phyloP scores from a whole-genome alignment of 2,888 invertebrate species.

The Drosophila melanocephala region DNA sequence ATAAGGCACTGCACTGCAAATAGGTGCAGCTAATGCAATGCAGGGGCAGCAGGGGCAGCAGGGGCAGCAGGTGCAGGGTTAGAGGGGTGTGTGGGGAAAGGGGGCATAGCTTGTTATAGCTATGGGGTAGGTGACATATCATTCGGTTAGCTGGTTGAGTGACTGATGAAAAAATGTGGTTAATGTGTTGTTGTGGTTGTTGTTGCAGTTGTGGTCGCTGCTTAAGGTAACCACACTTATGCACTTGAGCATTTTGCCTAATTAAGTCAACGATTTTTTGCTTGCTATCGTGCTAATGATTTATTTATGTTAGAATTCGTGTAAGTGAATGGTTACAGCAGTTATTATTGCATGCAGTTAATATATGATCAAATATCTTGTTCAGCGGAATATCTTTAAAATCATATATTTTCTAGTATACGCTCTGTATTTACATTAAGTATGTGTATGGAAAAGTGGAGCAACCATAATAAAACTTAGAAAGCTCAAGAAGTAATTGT shows the following conservation, averaged over 20 bases:
- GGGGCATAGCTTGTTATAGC: neutral
- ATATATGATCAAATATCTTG: neutral
- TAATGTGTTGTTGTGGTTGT: conserved; percentile 29
- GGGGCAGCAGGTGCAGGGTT: neutral
- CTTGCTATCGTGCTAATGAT: conserved; percentile 11
- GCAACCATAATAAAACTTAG: neutral
- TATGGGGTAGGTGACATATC: conserved; percentile 33
- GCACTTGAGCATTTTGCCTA: conserved; percentile 72
- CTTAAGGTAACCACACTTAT: conserved; percentile 49
- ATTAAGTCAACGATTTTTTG: conserved; percentile 62
- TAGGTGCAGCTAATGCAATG: neutral
- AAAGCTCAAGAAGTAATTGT: neutral
- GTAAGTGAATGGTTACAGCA: conserved; percentile 45
- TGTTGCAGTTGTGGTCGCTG: conserved; percentile 23
- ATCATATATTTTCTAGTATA: neutral
- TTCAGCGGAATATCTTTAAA: neutral
- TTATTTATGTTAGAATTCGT: conserved; percentile 40
- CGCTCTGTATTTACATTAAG: neutral
- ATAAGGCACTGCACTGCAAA: conserved; percentile 32
- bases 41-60: too few species aligned
- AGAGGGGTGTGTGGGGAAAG: neutral
- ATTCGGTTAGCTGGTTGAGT: conserved; percentile 33
- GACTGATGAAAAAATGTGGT: conserved; percentile 64
- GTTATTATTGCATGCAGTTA: neutral
- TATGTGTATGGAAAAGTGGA: too few species aligned